These are phyloP conservation scores for Sesamia nonagrioides DNA, from an alignment of 1,140 invertebrate genomes.

Conservation along the genomic window DNA sequence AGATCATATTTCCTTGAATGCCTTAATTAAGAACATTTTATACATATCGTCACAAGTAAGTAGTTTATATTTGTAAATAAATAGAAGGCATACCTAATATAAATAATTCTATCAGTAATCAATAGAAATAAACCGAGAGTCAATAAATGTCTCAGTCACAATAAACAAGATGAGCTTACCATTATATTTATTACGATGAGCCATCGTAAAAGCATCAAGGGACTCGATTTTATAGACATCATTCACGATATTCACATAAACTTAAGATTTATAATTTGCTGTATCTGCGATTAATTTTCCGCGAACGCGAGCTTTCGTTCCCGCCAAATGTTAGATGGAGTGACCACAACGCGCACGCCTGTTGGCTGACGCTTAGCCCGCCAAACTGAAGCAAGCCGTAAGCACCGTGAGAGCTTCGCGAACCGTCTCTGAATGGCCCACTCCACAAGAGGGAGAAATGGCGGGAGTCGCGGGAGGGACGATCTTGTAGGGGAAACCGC, in stretches of 20 bases:
- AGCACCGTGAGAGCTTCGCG: slow-evolving; percentile 81
- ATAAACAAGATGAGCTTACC: slow-evolving; percentile 69
- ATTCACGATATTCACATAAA: slow-evolving; percentile 75
- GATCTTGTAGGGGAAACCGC: slow-evolving; percentile 82
- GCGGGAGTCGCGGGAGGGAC: slow-evolving; percentile 83
- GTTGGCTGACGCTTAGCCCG: slow-evolving; percentile 75
- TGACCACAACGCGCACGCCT: slow-evolving; percentile 69
- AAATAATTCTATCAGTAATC: no score
- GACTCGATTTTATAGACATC: slow-evolving; percentile 67
- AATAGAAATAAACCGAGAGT: background rate
- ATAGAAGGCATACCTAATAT: no score
- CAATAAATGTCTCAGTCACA: slow-evolving; percentile 25
- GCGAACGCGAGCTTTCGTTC: slow-evolving; percentile 68
- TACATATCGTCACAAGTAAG: no score
- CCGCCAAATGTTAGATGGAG: slow-evolving; percentile 69
- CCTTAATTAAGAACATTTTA: no score
- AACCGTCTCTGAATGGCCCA: slow-evolving; percentile 83
- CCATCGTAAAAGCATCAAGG: slow-evolving; percentile 65
- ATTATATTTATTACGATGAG: slow-evolving; percentile 70
- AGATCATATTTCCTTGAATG: no score
- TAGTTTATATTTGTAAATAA: no score
- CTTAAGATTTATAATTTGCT: slow-evolving; percentile 55
- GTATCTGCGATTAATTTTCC: slow-evolving; percentile 57
- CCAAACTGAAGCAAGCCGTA: slow-evolving; percentile 81
- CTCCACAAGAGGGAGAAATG: slow-evolving; percentile 81